phyloP scores from a whole-genome alignment of 2,797 vertebrate genomes.

The Micropoecilia bifurca region DNA sequence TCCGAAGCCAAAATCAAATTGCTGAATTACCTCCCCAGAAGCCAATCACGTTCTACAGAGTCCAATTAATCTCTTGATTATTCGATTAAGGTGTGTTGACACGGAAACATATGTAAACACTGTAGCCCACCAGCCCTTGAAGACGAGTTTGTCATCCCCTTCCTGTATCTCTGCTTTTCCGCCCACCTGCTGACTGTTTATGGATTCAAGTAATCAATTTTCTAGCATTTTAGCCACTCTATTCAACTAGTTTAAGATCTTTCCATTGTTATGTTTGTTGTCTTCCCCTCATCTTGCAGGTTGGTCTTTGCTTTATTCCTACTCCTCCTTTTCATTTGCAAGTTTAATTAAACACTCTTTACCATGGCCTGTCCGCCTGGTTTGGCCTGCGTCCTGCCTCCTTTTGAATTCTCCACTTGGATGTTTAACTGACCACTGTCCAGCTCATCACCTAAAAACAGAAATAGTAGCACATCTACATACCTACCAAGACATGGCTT shows the following conservation, averaged over 20 bases:
- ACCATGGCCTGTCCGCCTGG: neutral
- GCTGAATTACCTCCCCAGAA: neutral
- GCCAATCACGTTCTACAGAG: neutral
- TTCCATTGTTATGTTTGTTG: neutral
- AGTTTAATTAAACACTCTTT: neutral
- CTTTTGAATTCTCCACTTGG: neutral
- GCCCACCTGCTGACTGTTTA: neutral
- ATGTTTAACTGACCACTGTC: neutral
- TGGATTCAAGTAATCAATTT: neutral
- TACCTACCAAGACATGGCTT: too few species aligned
- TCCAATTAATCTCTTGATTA: neutral
- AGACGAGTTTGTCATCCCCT: neutral
- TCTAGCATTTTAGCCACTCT: neutral
- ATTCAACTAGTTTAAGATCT: neutral
- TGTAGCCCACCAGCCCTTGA: neutral
- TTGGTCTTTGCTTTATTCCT: neutral
- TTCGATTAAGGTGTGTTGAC: neutral
- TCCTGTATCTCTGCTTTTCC: neutral
- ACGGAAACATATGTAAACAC: neutral
- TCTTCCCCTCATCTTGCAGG: neutral
- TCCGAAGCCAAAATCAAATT: neutral
- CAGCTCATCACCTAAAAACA: too few species aligned
- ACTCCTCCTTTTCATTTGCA: neutral
- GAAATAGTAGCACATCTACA: too few species aligned
- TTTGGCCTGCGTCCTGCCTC: neutral